phyloP scores from a whole-genome alignment of 1,140 invertebrate genomes.

The Lepidurus arcticus region DNA sequence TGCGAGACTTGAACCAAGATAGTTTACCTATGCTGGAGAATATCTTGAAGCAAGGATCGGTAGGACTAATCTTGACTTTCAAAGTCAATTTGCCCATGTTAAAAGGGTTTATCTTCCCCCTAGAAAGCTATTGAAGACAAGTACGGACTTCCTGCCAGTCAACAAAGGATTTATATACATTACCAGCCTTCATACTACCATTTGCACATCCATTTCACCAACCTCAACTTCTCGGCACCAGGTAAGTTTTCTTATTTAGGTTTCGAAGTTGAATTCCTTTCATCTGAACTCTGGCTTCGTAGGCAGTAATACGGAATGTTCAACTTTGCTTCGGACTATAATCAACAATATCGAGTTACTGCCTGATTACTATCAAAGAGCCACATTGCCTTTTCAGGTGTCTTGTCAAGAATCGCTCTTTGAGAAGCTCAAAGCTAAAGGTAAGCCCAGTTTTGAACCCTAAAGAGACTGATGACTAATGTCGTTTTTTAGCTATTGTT shows the following conservation, averaged over 20 bases:
- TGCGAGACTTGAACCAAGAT: conserved; percentile 68
- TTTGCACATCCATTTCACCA: conserved; percentile 90
- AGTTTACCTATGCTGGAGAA: conserved; percentile 81
- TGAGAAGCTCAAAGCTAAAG: conserved; percentile 3
- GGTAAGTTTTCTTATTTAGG: conserved; percentile 48
- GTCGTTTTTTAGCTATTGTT: not conserved
- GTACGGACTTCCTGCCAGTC: conserved; percentile 62
- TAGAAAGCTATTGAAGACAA: conserved; percentile 70
- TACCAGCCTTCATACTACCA: conserved; percentile 97
- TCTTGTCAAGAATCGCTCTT: conserved; percentile 28
- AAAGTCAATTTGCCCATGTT: not conserved
- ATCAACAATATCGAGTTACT: conserved; percentile 82
- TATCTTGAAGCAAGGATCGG: conserved; percentile 63
- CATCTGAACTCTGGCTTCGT: conserved; percentile 29
- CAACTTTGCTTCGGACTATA: conserved; percentile 80
- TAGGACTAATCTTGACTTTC: conserved; percentile 45
- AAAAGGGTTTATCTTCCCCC: conserved; percentile 40
- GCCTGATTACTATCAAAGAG: conserved; percentile 75
- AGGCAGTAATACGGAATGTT: conserved; percentile 69
- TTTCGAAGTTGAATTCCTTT: not conserved
- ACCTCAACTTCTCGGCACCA: conserved; percentile 70
- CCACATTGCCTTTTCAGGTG: conserved; percentile 56
- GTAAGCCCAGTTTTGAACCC: not conserved
- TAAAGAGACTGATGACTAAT: not conserved
- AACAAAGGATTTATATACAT: conserved; percentile 82